A percentile compares a stretch with the other conserved stretches of the same genome.
Evolutionary conservation across 2,113 vertebrate species (phyloP).

Genomic region (Rhinoptilus africanus): DNA sequence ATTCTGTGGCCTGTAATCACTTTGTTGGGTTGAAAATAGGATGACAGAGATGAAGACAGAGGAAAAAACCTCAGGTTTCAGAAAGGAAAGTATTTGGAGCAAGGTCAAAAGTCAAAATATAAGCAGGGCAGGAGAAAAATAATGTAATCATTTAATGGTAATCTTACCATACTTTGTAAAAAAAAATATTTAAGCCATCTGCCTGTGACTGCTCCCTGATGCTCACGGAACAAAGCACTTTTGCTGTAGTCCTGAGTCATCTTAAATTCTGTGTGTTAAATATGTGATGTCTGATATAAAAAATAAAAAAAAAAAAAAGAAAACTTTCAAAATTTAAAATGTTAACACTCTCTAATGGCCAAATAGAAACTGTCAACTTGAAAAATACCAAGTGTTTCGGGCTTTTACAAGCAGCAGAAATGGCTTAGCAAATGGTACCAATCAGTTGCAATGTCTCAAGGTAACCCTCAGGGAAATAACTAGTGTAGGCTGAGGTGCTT

Average conservation of each 20-base stretch:
- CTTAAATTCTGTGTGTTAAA: background rate
- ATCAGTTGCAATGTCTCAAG: background rate
- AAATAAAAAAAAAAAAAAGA: background rate
- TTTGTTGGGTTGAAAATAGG: background rate
- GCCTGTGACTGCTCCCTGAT: background rate
- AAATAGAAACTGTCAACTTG: background rate
- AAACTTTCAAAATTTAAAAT: background rate
- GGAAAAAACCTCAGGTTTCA: background rate
- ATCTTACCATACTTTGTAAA: background rate
- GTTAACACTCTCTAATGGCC: background rate
- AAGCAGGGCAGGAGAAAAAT: background rate
- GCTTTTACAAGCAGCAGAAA: background rate
- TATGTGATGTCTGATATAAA: background rate
- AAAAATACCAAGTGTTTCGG: background rate
- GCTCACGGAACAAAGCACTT: background rate
- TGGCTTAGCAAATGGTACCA: background rate
- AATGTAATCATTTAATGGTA: background rate
- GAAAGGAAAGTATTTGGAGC: background rate
- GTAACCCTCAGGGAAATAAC: background rate
- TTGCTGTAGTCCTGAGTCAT: background rate
- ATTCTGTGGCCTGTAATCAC: background rate
- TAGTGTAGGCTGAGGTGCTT: background rate
- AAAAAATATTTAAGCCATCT: background rate
- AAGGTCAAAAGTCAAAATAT: background rate
- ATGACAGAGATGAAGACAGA: background rate